These are phyloP conservation scores for Cirrhinus molitorella DNA, from an alignment of 2,797 vertebrate genomes.

Conservation along the genomic window DNA sequence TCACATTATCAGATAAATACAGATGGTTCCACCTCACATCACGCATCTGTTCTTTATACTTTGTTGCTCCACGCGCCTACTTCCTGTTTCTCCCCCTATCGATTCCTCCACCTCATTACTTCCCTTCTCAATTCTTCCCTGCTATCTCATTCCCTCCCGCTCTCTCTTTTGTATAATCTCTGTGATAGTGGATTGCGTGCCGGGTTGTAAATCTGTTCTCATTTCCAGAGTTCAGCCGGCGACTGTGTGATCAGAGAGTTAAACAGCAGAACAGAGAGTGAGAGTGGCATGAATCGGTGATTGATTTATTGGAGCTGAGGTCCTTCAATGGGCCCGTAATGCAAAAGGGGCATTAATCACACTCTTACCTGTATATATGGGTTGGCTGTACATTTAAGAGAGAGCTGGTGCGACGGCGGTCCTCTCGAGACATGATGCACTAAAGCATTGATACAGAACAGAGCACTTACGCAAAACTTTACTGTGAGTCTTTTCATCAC, in stretches of 20 bases:
- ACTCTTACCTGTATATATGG: slow-evolving; percentile 18
- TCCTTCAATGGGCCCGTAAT: slow-evolving; percentile 22
- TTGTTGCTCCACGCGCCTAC: not conserved
- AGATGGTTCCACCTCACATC: not conserved
- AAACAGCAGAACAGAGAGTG: slow-evolving; percentile 27
- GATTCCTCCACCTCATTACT: not conserved
- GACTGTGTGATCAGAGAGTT: slow-evolving; percentile 57
- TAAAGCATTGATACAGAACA: slow-evolving; percentile 23
- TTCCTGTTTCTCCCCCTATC: slow-evolving; percentile 20
- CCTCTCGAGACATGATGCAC: not conserved
- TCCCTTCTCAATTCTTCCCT: slow-evolving; percentile 13
- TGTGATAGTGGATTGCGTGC: slow-evolving; percentile 43
- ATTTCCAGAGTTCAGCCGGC: slow-evolving; percentile 47
- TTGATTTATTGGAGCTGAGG: slow-evolving; percentile 34
- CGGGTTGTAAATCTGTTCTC: slow-evolving; percentile 54
- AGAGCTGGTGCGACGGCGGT: not conserved
- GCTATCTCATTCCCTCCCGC: slow-evolving; percentile 15
- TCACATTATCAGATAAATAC: not conserved
- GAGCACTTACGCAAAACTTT: slow-evolving; percentile 47
- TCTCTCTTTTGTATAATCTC: slow-evolving; percentile 26
- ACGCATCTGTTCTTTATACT: not conserved
- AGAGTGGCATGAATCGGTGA: not conserved
- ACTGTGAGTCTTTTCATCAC: slow-evolving; percentile 39
- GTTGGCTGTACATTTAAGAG: not conserved
- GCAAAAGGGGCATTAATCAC: slow-evolving; percentile 41